Conservation (phyloP, 2,888 invertebrate species). For the Plutella xylostella region DNA sequence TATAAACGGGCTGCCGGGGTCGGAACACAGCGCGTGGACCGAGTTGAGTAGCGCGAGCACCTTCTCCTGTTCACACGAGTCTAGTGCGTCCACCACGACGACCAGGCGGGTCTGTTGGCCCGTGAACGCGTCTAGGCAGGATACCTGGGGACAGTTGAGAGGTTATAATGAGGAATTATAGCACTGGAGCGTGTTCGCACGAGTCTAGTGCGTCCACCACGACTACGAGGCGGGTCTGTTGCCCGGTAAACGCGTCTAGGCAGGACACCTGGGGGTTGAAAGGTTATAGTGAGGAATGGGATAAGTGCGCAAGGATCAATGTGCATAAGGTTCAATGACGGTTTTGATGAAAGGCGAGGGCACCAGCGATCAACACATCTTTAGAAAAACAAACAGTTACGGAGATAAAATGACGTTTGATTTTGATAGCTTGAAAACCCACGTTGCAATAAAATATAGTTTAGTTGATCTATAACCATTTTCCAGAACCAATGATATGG, state of each 20-base stretch:
- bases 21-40: conserved; percentile 94
- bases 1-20: conserved; percentile 94
- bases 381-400: too few relatives aligned
- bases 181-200: conserved; percentile 96
- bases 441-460: too few relatives aligned
- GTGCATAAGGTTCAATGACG: too few relatives aligned
- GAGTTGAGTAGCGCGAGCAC: conserved; percentile 93
- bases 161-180: too few relatives aligned
- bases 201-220: conserved; percentile 98
- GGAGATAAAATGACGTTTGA: too few relatives aligned
- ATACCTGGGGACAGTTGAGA: conserved; percentile 67
- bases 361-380: too few relatives aligned
- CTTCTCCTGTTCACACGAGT: conserved; percentile 98
- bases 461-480: too few relatives aligned
- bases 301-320: too few relatives aligned
- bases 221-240: conserved; percentile 94
- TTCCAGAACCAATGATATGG: too few relatives aligned
- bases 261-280: conserved; percentile 87
- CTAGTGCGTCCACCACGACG: conserved; percentile 96
- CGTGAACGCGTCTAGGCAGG: conserved; percentile 93
- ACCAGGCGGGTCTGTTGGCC: conserved; percentile 94
- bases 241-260: conserved; percentile 93
- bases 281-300: too few relatives aligned
- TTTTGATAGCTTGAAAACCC: too few relatives aligned
- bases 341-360: too few relatives aligned